Evolutionary conservation across 2,888 invertebrate species (phyloP).

Genomic region (Drosophila cognata): DNA sequence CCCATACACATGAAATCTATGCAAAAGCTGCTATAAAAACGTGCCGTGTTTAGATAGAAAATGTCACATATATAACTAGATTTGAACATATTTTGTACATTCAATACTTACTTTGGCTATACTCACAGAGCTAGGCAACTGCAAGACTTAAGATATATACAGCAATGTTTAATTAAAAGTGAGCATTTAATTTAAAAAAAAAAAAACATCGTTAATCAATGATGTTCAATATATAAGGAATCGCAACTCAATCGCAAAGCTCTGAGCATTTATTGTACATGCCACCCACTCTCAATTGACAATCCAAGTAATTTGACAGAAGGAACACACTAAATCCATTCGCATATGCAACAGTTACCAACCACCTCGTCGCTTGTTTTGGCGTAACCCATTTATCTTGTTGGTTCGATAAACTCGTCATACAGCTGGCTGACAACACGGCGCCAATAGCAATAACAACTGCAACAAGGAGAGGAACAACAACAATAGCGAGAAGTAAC

Average conservation of each 20-base stretch:
- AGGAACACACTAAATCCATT: slow-evolving; percentile 56
- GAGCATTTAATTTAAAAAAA: background rate
- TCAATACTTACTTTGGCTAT: background rate
- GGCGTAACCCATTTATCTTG: slow-evolving; percentile 65
- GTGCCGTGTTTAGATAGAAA: background rate
- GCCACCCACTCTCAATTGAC: slow-evolving; percentile 18
- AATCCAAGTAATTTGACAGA: slow-evolving; percentile 35
- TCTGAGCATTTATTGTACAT: slow-evolving; percentile 5
- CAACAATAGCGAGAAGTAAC: slow-evolving; percentile 9
- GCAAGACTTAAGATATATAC: background rate
- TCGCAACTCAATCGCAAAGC: slow-evolving; percentile 32
- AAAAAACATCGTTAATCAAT: background rate
- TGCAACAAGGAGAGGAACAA: slow-evolving; percentile 24
- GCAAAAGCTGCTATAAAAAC: background rate
- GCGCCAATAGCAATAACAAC: slow-evolving; percentile 38
- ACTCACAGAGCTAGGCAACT: background rate
- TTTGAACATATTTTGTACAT: background rate
- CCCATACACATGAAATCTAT: background rate
- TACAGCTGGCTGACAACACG: slow-evolving; percentile 59
- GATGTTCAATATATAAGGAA: background rate
- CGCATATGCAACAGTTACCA: slow-evolving; percentile 54
- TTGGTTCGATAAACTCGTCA: slow-evolving; percentile 78
- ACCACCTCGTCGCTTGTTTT: background rate
- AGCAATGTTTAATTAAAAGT: background rate
- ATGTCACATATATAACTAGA: background rate